Evolutionary conservation across 2,797 vertebrate genomes (phyloP), one percentile per base, ranked within the genome.

Genomic region (Dryobates pubescens): DNA sequence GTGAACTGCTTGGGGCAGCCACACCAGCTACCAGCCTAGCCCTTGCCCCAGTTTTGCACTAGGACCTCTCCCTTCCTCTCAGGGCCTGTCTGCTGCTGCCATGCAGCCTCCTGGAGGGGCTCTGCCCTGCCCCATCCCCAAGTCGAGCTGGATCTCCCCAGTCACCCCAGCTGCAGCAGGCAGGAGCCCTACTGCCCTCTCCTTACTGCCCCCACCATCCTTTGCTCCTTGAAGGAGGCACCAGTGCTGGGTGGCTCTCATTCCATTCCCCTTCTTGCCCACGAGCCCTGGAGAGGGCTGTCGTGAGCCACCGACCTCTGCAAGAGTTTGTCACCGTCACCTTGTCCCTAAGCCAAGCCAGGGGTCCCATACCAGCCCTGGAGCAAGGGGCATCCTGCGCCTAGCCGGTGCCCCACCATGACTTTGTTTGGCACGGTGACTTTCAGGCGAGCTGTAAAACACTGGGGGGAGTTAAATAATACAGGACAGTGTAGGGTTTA

Each of bases 401-500:
- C 43, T 94, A 26, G 0, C 79, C 41, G 3, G 38, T 93, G 90
- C 87, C 89, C 90, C 4, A 4, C 69, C 13, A 0, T 85, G 83
- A 92, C 94, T 94, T 96, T 88, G 74, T 84, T 88, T 88, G 89
- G 78, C 78, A 75, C 4, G 1, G 62, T 86, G 63, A 95, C 92
- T 96, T 96, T 94, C 69, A 87, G 92, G 82, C 59, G 13, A 93
- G 88, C 86, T 85, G 89, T 96, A 94, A 94, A 95, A 94, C 93
- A 95, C 93, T 67, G 18, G 34, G 90, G 45, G 12, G 56, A 95
- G 86, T 92, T 95, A 95, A 96, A 94, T 94, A 94, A 94, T 93
- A 92, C 88, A 94, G 83, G 82, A 89, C 78, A 92, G 95, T 92
- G 96, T 94, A 93, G 47, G 88, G 96, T 92, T 81, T 96, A 94